Evolutionary conservation across 2,888 invertebrate genomes (phyloP).

Genomic region (Rhagonycha lutea): DNA sequence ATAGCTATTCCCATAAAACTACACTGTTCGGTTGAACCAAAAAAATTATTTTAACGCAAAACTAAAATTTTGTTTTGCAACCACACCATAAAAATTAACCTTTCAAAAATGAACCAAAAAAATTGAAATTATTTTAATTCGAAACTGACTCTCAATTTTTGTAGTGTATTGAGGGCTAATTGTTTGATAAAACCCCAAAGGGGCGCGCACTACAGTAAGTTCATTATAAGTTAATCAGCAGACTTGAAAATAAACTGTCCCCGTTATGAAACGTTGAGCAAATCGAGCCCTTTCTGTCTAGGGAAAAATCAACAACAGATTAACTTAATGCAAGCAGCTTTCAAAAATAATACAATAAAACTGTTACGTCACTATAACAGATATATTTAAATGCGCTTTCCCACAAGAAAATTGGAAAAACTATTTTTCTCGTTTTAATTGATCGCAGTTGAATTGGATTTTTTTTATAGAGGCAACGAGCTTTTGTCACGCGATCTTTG

Average conservation of each 20-base stretch:
- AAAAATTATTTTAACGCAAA: background rate
- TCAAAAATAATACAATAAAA: conserved; percentile 1
- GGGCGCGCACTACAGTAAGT: conserved; percentile 52
- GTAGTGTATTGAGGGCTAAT: conserved; percentile 33
- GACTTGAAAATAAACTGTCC: conserved; percentile 47
- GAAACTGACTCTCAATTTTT: conserved; percentile 1
- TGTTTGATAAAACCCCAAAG: conserved; percentile 40
- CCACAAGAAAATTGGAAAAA: background rate
- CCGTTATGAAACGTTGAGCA: conserved; percentile 24
- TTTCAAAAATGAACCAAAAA: background rate
- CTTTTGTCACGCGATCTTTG: conserved; percentile 34
- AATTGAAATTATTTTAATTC: background rate
- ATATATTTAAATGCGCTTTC: background rate
- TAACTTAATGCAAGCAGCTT: conserved; percentile 4
- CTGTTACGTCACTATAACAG: background rate
- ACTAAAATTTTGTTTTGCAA: background rate
- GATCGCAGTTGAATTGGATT: conserved; percentile 16
- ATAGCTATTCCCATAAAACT: conserved; percentile 29
- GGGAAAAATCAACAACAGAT: conserved; percentile 23
- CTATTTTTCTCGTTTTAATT: conserved; percentile 12
- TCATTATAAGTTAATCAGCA: conserved; percentile 56
- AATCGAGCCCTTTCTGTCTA: conserved; percentile 16
- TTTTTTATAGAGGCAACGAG: conserved; percentile 25
- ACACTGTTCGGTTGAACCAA: conserved; percentile 16
- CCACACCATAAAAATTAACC: background rate